Conservation (phyloP, 2,797 vertebrate genomes). For the Sebastes cheni region DNA sequence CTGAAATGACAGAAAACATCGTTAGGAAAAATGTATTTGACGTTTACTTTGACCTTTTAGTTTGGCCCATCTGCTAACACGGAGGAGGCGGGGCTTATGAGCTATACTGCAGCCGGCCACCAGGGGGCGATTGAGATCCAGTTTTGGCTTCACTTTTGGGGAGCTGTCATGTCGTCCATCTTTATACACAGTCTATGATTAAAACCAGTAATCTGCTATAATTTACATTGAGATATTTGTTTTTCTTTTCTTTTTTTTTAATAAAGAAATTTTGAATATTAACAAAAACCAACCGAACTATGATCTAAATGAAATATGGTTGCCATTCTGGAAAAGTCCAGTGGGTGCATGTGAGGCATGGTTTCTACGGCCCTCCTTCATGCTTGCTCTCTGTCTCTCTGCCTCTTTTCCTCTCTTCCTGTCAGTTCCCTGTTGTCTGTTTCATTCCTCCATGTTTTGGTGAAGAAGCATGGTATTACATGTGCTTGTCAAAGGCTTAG, state of each 20-base stretch:
- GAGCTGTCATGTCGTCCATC: too few species aligned
- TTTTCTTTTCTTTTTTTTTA: not conserved
- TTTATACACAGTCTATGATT: not conserved
- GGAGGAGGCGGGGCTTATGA: too few species aligned
- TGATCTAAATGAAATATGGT: slow-evolving; percentile 37
- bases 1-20: too few species aligned
- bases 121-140: too few species aligned
- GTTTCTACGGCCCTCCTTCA: slow-evolving; percentile 40
- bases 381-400: slow-evolving; percentile 61
- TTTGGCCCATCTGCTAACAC: too few species aligned
- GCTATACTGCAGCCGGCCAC: too few species aligned
- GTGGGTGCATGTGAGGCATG: slow-evolving; percentile 76
- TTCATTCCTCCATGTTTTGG: slow-evolving; percentile 22
- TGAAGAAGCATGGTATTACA: slow-evolving; percentile 55
- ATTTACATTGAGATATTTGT: too few species aligned
- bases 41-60: too few species aligned
- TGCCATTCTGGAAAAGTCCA: slow-evolving; percentile 9
- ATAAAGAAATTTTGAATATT: too few species aligned
- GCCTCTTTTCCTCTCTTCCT: slow-evolving; percentile 26
- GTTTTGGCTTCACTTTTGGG: too few species aligned
- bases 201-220: not conserved
- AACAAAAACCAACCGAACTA: not conserved
- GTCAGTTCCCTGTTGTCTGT: slow-evolving; percentile 23
- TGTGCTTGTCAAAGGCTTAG: slow-evolving; percentile 31
- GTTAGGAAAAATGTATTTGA: too few species aligned